Conservation (phyloP, 2,113 vertebrate species). For the Spilogale gracilis region DNA sequence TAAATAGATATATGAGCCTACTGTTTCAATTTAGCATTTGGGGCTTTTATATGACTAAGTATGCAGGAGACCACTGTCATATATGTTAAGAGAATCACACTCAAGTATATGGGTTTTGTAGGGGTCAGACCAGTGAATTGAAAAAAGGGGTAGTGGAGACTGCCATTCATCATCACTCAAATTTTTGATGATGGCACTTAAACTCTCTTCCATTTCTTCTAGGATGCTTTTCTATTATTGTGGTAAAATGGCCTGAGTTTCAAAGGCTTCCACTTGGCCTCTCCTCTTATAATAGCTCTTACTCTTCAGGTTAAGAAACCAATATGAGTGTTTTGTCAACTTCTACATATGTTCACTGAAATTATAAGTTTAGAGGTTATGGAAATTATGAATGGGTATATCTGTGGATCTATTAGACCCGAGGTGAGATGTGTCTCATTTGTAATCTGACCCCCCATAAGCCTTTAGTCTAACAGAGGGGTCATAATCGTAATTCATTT, state of each 20-base stretch:
- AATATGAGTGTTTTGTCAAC: background rate
- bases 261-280: background rate
- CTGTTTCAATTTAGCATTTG: background rate
- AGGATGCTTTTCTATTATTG: background rate
- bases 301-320: background rate
- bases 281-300: background rate
- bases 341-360: background rate
- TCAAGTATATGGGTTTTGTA: background rate
- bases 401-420: background rate
- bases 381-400: background rate
- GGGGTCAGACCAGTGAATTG: background rate
- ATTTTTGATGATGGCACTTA: background rate
- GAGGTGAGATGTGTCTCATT: background rate
- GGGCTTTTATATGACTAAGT: background rate
- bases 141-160: background rate
- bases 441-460: background rate
- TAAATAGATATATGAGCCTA: background rate
- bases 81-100: too few relatives aligned
- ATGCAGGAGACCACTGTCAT: background rate
- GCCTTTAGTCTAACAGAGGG: background rate
- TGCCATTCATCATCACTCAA: background rate
- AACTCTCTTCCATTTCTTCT: background rate
- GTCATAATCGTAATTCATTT: background rate
- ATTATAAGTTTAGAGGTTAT: background rate
- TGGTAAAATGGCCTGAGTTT: background rate